A percentile compares a stretch with the other conserved stretches of the same genome.
These are phyloP conservation scores for Pollenia angustigena DNA, from an alignment of 2,888 invertebrate species.

Conservation along the genomic window DNA sequence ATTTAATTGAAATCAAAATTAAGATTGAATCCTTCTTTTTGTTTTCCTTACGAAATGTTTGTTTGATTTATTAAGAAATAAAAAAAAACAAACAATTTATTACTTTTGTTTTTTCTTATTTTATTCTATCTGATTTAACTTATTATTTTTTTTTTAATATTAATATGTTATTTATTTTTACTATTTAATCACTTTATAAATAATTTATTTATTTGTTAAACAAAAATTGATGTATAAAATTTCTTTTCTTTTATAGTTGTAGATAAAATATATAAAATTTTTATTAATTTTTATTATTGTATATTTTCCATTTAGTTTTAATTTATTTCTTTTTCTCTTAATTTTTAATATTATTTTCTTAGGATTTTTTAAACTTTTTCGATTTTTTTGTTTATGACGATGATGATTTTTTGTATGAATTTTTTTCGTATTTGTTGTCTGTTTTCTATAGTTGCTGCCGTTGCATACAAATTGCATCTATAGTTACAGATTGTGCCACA, in stretches of 20 bases:
- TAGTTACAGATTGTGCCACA: conserved; percentile 49
- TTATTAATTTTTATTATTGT: conserved; percentile 60
- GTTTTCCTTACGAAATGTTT: conserved; percentile 20
- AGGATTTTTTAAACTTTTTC: conserved; percentile 24
- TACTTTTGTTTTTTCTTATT: conserved; percentile 45
- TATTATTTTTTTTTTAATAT: background rate
- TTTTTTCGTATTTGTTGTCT: conserved; percentile 60
- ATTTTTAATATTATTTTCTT: conserved; percentile 21
- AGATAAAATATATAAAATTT: conserved; percentile 68
- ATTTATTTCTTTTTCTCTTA: conserved; percentile 29
- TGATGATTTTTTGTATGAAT: conserved; percentile 42
- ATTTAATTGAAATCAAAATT: background rate
- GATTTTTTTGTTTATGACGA: conserved; percentile 42
- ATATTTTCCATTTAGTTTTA: conserved; percentile 55
- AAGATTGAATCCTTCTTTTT: background rate
- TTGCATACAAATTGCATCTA: conserved; percentile 65
- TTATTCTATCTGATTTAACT: background rate
- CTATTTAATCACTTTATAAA: conserved; percentile 20
- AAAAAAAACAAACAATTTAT: conserved; percentile 47
- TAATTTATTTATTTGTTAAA: background rate
- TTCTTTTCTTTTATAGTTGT: conserved; percentile 64
- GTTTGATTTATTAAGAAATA: conserved; percentile 22
- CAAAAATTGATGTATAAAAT: background rate
- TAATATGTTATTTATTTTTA: conserved; percentile 10
- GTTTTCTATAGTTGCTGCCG: conserved; percentile 62